Evolutionary conservation across 2,797 vertebrate species (phyloP).

Genomic region (Pipistrellus pipistrellus): DNA sequence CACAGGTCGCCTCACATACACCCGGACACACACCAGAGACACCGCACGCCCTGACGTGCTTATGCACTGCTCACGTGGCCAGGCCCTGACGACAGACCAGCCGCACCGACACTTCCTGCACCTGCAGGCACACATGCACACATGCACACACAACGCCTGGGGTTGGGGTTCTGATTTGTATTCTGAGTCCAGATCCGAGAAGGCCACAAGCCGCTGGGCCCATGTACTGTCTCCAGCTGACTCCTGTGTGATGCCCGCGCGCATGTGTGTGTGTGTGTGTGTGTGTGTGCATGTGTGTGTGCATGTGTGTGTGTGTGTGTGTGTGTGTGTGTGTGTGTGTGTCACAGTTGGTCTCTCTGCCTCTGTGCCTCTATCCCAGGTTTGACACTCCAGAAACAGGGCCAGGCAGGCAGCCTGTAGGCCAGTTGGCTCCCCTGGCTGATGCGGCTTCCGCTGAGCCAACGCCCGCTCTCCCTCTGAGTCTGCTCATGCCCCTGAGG

Average conservation of each 20-base stretch:
- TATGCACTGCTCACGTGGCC: no score
- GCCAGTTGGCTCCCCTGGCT: background rate
- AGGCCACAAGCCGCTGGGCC: background rate
- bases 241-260: background rate
- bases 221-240: background rate
- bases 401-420: background rate
- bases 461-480: no score
- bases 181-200: background rate
- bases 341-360: background rate
- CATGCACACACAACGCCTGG: no score
- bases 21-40: no score
- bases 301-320: background rate
- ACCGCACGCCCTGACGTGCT: no score
- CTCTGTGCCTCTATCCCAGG: background rate
- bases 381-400: background rate
- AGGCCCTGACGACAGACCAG: background rate
- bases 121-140: accelerated
- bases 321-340: background rate
- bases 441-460: background rate
- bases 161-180: background rate
- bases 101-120: accelerated
- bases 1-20: background rate
- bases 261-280: background rate
- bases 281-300: background rate
- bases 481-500: background rate